phyloP scores from a whole-genome alignment of 2,888 invertebrate genomes.

The Sarcophaga subvicina region DNA sequence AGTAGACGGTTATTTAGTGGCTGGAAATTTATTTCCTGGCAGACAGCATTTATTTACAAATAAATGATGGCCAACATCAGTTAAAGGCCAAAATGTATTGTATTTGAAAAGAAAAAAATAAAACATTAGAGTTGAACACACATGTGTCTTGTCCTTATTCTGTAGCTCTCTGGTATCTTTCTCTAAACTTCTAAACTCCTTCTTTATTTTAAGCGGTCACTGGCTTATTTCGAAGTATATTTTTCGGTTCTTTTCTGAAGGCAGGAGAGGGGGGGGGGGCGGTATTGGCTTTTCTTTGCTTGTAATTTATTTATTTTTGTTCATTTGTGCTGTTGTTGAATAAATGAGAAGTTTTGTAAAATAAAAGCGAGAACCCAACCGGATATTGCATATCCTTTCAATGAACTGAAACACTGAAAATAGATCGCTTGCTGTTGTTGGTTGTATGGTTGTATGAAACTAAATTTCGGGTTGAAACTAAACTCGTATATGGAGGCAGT shows the following conservation, averaged over 20 bases:
- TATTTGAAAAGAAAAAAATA: neutral
- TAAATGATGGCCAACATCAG: conserved; percentile 66
- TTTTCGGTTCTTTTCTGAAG: neutral
- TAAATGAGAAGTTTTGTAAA: conserved; percentile 16
- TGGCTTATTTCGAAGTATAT: neutral
- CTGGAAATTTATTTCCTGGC: conserved; percentile 62
- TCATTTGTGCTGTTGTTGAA: conserved; percentile 52
- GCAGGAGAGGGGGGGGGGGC: too few relatives aligned
- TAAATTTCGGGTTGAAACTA: neutral
- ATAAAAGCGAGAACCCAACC: conserved; percentile 35
- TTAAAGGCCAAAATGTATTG: conserved; percentile 42
- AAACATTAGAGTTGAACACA: neutral
- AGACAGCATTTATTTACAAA: conserved; percentile 67
- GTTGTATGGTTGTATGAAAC: conserved; percentile 14
- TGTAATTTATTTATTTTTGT: conserved; percentile 29
- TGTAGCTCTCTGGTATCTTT: too few relatives aligned
- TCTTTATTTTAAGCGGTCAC: conserved; percentile 17
- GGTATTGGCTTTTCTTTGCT: conserved; percentile 61
- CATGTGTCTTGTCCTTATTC: conserved; percentile 29
- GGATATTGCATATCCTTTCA: conserved; percentile 69
- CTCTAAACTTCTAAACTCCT: neutral
- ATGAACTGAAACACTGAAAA: conserved; percentile 67
- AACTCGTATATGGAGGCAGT: conserved; percentile 45
- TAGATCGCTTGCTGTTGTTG: conserved; percentile 58
- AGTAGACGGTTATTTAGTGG: conserved; percentile 48